Evolutionary conservation across 35 echinoderm and acorn worm genomes (phyloP).

Genomic region (Patiria miniata): DNA sequence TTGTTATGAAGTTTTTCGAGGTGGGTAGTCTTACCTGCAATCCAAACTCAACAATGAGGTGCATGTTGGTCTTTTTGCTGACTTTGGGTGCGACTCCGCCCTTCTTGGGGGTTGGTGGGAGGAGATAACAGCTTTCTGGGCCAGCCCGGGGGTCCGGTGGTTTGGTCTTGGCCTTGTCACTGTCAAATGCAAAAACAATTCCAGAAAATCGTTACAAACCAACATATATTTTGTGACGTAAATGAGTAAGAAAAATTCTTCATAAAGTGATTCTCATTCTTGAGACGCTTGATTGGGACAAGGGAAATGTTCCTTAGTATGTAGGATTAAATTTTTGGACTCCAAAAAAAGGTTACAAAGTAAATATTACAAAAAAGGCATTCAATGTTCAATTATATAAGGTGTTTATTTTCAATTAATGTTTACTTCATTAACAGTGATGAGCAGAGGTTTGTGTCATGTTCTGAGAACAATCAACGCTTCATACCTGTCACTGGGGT

Average conservation of each 20-base stretch:
- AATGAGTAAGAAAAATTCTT: too few relatives aligned
- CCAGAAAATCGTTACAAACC: background rate
- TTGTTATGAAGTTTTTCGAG: too few relatives aligned
- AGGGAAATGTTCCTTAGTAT: too few relatives aligned
- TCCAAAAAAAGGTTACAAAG: too few relatives aligned
- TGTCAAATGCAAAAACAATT: background rate
- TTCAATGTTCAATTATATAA: too few relatives aligned
- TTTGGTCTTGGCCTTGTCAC: background rate
- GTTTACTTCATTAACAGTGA: background rate
- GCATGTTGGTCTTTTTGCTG: conserved; percentile 77
- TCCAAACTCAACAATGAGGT: conserved; percentile 95
- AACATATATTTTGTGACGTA: too few relatives aligned
- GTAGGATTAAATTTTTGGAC: too few relatives aligned
- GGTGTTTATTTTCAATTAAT: too few relatives aligned
- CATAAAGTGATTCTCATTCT: too few relatives aligned
- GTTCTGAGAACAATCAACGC: background rate
- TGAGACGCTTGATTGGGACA: too few relatives aligned
- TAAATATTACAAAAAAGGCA: too few relatives aligned
- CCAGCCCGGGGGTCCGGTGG: conserved; percentile 46
- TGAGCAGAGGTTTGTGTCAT: background rate
- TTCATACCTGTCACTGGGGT: conserved; percentile 50
- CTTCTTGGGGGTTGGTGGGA: conserved; percentile 64
- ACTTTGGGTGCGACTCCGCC: conserved; percentile 55
- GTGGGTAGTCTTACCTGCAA: conserved; percentile 89
- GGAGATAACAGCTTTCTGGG: conserved; percentile 70